Evolutionary conservation across 2,113 vertebrate species (phyloP).

Genomic region (Axis porcinus): DNA sequence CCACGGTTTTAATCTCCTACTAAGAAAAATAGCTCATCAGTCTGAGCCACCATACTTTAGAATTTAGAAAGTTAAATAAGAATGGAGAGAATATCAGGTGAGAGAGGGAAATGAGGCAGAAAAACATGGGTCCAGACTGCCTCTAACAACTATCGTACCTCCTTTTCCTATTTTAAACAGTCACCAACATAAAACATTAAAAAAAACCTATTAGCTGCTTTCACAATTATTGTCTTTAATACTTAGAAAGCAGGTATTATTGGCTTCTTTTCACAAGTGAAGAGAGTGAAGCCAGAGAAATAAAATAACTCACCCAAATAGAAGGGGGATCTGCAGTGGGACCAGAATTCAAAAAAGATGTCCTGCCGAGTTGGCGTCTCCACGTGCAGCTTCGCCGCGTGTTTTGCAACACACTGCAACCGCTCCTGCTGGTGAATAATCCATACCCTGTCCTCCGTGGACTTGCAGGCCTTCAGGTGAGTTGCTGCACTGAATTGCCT

Average conservation of each 20-base stretch:
- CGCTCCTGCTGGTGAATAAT: background rate
- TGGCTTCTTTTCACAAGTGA: background rate
- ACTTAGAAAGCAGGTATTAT: background rate
- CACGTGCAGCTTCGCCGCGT: fast-evolving
- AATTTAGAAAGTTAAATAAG: background rate
- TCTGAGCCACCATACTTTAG: background rate
- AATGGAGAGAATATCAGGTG: background rate
- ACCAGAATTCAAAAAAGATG: background rate
- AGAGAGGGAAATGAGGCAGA: background rate
- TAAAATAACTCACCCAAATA: background rate
- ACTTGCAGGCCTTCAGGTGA: background rate
- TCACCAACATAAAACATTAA: background rate
- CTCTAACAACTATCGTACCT: background rate
- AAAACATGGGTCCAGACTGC: background rate
- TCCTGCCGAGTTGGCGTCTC: fast-evolving
- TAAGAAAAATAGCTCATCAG: background rate
- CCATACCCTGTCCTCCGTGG: fast-evolving
- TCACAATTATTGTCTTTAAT: background rate
- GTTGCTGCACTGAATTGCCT: background rate
- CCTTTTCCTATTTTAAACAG: background rate
- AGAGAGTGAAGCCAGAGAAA: background rate
- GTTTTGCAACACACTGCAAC: background rate
- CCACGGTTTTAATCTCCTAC: background rate
- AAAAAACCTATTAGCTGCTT: background rate
- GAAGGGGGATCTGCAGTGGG: background rate